Conservation (phyloP, 37 sponge, comb jelly and placozoan genomes). For the Bolinopsis microptera region DNA sequence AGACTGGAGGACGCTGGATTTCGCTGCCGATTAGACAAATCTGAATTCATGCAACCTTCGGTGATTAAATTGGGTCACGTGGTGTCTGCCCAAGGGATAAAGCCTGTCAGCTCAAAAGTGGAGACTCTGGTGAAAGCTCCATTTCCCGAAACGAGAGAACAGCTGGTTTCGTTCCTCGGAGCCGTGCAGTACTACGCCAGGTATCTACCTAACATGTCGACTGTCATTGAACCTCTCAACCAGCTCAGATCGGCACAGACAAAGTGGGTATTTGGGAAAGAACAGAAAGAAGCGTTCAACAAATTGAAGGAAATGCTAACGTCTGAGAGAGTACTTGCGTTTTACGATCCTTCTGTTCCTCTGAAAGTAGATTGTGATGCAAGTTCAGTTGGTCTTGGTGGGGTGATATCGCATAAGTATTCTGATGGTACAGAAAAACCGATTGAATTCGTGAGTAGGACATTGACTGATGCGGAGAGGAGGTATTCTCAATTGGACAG, state of each 20-base stretch:
- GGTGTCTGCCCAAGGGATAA: neutral
- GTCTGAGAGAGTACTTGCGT: neutral
- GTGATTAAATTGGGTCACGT: neutral
- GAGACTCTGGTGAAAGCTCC: neutral
- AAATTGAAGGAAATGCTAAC: neutral
- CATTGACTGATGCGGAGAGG: neutral
- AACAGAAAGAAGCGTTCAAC: conserved; percentile 4
- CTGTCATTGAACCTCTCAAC: neutral
- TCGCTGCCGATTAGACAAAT: neutral
- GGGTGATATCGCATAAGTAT: conserved; percentile 42
- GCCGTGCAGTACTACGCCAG: conserved; percentile 8
- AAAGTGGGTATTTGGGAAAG: neutral
- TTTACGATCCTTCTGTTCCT: neutral
- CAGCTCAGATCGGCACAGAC: neutral
- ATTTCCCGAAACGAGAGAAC: neutral
- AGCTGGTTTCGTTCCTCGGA: neutral
- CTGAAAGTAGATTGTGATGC: neutral
- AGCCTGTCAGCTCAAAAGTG: neutral
- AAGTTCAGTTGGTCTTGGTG: conserved; percentile 19
- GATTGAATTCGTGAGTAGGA: neutral
- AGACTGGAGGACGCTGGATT: conserved; percentile 47
- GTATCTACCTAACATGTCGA: neutral
- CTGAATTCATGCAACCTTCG: neutral
- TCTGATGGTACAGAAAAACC: neutral
- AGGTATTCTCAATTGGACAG: neutral